These are phyloP conservation scores for Columba livia DNA, from an alignment of 2,113 vertebrate species.

Conservation along the genomic window DNA sequence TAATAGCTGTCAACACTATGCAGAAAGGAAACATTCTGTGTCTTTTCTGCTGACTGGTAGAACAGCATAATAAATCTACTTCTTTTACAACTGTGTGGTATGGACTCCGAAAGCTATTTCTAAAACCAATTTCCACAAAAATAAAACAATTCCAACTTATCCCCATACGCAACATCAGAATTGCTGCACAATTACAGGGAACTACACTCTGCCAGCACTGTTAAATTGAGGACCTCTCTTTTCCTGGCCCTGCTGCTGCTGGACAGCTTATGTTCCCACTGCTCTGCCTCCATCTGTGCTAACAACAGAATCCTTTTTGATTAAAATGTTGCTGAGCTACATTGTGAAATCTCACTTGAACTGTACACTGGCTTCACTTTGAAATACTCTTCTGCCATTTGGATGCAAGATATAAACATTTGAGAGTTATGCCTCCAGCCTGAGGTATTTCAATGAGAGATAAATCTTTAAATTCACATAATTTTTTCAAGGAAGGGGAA, in stretches of 20 bases:
- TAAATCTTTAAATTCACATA: neutral
- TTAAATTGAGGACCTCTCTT: conserved; percentile 36
- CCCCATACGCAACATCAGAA: neutral
- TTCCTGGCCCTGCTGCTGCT: conserved; percentile 30
- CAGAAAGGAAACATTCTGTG: neutral
- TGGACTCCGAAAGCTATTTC: neutral
- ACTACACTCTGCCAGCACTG: neutral
- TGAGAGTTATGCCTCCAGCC: neutral
- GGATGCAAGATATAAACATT: neutral
- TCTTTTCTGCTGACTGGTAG: neutral
- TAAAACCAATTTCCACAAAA: neutral
- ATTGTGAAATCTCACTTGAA: conserved; percentile 10
- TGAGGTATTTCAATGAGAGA: neutral
- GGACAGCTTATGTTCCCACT: conserved; percentile 32
- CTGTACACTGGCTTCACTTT: neutral
- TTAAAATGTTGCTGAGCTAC: conserved; percentile 43
- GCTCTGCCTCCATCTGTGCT: conserved; percentile 55
- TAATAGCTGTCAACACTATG: neutral
- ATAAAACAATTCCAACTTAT: neutral
- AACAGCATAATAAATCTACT: neutral
- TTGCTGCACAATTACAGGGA: conserved; percentile 5
- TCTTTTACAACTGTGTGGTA: neutral
- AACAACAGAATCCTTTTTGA: conserved; percentile 55
- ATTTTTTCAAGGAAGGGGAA: neutral
- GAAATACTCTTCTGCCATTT: neutral